Conservation (phyloP, 2,113 vertebrate genomes). For the Tyrannus savana region DNA sequence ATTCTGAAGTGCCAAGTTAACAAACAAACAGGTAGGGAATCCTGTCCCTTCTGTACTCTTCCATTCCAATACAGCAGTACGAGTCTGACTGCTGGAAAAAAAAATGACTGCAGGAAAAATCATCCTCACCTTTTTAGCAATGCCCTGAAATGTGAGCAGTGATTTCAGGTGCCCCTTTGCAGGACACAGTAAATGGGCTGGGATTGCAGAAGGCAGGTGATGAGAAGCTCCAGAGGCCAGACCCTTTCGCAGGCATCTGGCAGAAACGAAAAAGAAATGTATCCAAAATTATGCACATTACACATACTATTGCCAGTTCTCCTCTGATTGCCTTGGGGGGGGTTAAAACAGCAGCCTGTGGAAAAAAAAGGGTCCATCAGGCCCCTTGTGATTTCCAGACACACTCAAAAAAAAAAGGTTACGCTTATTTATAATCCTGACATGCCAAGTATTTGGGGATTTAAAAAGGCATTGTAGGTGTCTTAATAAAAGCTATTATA, state of each 20-base stretch:
- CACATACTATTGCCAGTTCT: neutral
- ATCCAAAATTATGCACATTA: slow-evolving; percentile 58
- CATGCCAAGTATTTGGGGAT: neutral
- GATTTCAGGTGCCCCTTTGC: slow-evolving; percentile 40
- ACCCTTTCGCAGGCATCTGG: neutral
- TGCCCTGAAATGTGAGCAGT: neutral
- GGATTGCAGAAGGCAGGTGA: slow-evolving; percentile 7
- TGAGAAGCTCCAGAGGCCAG: neutral
- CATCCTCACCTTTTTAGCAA: neutral
- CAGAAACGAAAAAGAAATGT: slow-evolving; percentile 30
- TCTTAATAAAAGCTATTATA: slow-evolving; percentile 24
- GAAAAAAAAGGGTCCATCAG: slow-evolving; percentile 16
- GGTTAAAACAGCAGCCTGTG: slow-evolving; percentile 18
- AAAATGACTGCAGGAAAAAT: neutral
- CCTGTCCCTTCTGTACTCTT: neutral
- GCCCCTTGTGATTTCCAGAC: neutral
- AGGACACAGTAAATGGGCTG: slow-evolving; percentile 25
- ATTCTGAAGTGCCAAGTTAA: neutral
- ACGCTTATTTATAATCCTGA: slow-evolving; percentile 10
- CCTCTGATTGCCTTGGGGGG: slow-evolving; percentile 16
- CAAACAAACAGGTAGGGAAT: neutral
- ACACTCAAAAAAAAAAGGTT: neutral
- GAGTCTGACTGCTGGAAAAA: neutral
- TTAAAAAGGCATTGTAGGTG: slow-evolving; percentile 12
- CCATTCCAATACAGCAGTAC: neutral